Conservation (phyloP, 2,113 vertebrate genomes). For the Myrmecobius fasciatus region DNA sequence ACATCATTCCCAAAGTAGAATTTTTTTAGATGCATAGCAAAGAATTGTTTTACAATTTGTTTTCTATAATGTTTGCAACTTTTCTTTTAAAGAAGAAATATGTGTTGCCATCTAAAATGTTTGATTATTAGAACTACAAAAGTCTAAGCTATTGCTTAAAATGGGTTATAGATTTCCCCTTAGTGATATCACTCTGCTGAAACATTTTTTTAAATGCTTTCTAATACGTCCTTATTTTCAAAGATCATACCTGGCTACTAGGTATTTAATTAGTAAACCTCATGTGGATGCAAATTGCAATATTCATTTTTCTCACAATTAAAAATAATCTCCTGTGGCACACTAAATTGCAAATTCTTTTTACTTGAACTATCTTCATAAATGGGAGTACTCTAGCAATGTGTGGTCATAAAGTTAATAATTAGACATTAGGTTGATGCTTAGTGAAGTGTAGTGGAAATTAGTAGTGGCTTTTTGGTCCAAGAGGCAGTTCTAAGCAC, state of each 20-base stretch:
- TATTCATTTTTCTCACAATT: conserved; percentile 40
- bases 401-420: background rate
- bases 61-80: conserved; percentile 4
- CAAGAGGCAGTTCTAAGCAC: background rate
- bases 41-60: conserved; percentile 42
- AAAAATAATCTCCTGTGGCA: background rate
- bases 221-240: background rate
- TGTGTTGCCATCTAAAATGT: background rate
- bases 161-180: background rate
- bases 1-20: background rate
- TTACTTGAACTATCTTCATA: background rate
- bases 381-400: background rate
- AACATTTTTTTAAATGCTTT: background rate
- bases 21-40: conserved; percentile 36
- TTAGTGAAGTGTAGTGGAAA: background rate
- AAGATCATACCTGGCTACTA: conserved; percentile 26
- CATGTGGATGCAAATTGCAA: background rate
- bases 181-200: background rate
- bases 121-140: background rate
- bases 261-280: conserved; percentile 10
- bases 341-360: background rate
- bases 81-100: background rate
- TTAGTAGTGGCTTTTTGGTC: background rate
- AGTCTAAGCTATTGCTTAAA: background rate
- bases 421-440: background rate